Conservation (phyloP, 2,113 vertebrate genomes). For the Dicrurus megarhynchus region DNA sequence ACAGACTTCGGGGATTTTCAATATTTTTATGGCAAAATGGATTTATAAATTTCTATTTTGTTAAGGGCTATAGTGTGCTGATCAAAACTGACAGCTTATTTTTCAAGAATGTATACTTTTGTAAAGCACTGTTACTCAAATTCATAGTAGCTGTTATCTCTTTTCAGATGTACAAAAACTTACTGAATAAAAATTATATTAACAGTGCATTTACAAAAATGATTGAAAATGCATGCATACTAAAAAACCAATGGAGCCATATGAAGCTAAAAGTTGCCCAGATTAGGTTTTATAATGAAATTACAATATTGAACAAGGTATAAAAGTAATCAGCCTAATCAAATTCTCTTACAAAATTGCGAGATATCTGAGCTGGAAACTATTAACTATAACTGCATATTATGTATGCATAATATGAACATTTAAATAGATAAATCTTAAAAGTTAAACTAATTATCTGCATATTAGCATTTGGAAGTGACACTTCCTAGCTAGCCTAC, state of each 20-base stretch:
- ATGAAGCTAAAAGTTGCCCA: neutral
- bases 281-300: neutral
- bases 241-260: neutral
- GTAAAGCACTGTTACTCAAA: neutral
- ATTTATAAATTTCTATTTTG: neutral
- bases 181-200: neutral
- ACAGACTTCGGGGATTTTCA: neutral
- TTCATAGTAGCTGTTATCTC: neutral
- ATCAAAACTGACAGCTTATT: neutral
- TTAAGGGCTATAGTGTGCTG: neutral
- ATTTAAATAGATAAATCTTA: neutral
- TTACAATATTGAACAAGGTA: neutral
- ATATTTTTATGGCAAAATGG: neutral
- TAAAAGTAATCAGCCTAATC: constrained; percentile 17
- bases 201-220: neutral
- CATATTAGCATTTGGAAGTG: neutral
- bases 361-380: constrained; percentile 30
- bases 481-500: neutral
- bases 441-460: neutral
- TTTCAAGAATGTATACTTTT: neutral
- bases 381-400: neutral
- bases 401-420: neutral
- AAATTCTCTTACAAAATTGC: neutral
- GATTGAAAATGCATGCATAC: neutral
- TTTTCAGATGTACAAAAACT: neutral